Evolutionary conservation across 2,113 vertebrate species (phyloP).

Genomic region (Globicephala melas): DNA sequence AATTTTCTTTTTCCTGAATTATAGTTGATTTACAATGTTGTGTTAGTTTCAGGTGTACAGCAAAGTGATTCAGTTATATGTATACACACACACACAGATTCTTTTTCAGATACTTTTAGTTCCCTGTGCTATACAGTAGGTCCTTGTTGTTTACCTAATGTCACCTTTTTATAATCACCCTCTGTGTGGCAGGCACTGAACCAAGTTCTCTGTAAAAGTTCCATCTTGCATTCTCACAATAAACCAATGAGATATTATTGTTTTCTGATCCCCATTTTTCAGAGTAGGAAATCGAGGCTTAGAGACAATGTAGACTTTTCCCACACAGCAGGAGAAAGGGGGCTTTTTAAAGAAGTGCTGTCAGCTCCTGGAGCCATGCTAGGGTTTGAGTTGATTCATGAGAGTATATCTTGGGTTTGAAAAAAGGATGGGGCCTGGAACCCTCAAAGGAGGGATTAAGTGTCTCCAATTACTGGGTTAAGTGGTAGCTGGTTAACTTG

Average conservation of each 20-base stretch:
- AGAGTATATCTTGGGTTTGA: not conserved
- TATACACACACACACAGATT: not conserved
- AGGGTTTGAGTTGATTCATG: not conserved
- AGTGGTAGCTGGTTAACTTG: conserved; percentile 8
- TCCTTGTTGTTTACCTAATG: not conserved
- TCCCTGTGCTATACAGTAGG: not conserved
- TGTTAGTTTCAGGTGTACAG: not conserved
- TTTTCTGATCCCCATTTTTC: conserved; percentile 30
- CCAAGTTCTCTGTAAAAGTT: not conserved
- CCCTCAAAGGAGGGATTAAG: not conserved
- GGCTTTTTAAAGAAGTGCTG: not conserved
- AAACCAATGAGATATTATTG: not conserved
- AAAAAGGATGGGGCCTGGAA: not conserved
- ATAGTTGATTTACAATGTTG: not conserved
- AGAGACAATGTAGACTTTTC: not conserved
- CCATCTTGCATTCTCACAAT: not conserved
- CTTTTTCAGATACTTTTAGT: not conserved
- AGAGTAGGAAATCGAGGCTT: not conserved
- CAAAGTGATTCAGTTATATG: not conserved
- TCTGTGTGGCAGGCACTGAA: not conserved
- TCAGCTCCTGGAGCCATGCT: not conserved
- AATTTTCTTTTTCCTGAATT: not conserved
- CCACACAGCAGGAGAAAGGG: conserved; percentile 6
- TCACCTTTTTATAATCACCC: conserved; percentile 10
- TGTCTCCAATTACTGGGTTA: not conserved